phyloP scores from a whole-genome alignment of 2,888 invertebrate species.

The Polymixis lichenea region DNA sequence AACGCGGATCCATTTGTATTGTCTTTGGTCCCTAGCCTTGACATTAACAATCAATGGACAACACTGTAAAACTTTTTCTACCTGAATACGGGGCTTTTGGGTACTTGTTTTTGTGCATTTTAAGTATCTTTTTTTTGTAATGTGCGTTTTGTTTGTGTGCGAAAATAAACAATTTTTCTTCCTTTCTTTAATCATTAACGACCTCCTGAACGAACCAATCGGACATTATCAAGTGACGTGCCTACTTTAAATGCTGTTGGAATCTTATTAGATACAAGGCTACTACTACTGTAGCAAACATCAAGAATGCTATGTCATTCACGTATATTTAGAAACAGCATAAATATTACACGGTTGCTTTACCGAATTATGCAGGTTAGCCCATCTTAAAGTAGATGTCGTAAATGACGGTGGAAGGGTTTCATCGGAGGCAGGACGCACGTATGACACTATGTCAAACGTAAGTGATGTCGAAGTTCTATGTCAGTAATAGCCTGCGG shows the following conservation, averaged over 20 bases:
- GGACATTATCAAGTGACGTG: not conserved
- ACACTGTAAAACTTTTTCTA: no score
- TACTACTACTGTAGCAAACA: constrained; percentile 29
- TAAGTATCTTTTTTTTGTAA: no score
- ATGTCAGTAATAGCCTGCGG: no score
- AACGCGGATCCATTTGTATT: no score
- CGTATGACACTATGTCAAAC: not conserved
- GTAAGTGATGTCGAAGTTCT: not conserved
- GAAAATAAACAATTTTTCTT: no score
- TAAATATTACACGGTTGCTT: constrained; percentile 43
- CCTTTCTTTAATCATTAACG: not conserved
- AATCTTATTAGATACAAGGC: constrained; percentile 56
- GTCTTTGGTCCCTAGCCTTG: no score
- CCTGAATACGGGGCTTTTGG: no score
- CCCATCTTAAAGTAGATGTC: constrained; percentile 28
- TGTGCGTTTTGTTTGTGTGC: no score
- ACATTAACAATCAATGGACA: no score
- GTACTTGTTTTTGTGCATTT: no score
- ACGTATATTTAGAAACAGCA: constrained; percentile 49
- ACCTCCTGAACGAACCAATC: not conserved
- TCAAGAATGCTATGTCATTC: constrained; percentile 46
- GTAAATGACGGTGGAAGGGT: constrained; percentile 8
- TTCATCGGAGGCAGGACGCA: not conserved
- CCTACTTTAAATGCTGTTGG: constrained; percentile 48
- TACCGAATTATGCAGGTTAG: constrained; percentile 49